Conservation (phyloP, 2,888 invertebrate genomes). For the Oxycera nigricornis region DNA sequence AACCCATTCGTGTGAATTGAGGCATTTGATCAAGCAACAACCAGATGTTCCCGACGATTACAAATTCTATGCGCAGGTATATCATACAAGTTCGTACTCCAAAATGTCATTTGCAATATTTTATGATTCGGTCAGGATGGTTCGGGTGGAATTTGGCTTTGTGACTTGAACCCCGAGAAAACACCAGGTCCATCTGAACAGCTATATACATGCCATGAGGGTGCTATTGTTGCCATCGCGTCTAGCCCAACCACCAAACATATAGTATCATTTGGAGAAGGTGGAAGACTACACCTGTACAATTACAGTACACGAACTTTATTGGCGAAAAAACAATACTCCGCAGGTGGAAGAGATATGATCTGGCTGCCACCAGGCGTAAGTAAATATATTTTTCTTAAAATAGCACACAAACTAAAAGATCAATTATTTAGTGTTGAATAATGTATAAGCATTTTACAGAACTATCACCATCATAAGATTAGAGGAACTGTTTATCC, state of each 20-base stretch:
- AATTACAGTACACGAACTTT: constrained; percentile 69
- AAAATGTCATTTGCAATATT: too few relatives aligned
- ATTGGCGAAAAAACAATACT: constrained; percentile 69
- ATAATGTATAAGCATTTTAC: too few relatives aligned
- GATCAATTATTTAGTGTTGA: too few relatives aligned
- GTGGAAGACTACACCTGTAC: constrained; percentile 77
- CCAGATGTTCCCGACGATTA: constrained; percentile 61
- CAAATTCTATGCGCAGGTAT: constrained; percentile 81
- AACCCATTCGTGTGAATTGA: constrained; percentile 53
- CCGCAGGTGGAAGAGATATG: constrained; percentile 66
- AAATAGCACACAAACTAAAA: too few relatives aligned
- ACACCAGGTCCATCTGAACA: constrained; percentile 61
- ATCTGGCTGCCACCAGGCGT: constrained; percentile 77
- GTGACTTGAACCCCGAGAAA: constrained; percentile 70
- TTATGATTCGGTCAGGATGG: constrained; percentile 70
- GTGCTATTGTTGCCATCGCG: constrained; percentile 73
- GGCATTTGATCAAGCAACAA: constrained; percentile 56
- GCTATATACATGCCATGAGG: constrained; percentile 77
- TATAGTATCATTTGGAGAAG: constrained; percentile 75
- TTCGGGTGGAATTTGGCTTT: constrained; percentile 81
- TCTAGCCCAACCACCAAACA: constrained; percentile 74
- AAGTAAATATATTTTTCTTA: constrained; percentile 47
- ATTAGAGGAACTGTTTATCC: too few relatives aligned
- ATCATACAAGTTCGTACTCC: too few relatives aligned
- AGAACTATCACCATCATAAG: too few relatives aligned